Evolutionary conservation across 1,140 invertebrate species (phyloP).

Genomic region (Dendrolimus punctatus): DNA sequence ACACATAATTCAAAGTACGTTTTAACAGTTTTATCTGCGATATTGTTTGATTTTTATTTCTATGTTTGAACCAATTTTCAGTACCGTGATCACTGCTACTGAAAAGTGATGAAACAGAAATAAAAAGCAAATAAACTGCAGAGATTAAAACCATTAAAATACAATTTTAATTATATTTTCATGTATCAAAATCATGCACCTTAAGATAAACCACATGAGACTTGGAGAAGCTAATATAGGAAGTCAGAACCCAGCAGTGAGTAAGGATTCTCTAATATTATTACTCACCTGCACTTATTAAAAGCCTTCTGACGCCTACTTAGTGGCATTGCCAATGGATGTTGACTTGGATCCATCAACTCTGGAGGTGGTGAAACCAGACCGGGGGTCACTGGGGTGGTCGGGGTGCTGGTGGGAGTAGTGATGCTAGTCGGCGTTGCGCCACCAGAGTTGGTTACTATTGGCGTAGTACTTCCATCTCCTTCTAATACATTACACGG

Average conservation of each 20-base stretch:
- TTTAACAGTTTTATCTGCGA: too few relatives aligned
- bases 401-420: slow-evolving; percentile 39
- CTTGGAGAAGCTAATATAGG: background rate
- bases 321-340: slow-evolving; percentile 41
- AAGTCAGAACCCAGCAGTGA: too few relatives aligned
- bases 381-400: slow-evolving; percentile 36
- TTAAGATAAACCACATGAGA: background rate
- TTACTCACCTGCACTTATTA: slow-evolving; percentile 76
- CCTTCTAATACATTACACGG: slow-evolving; percentile 63
- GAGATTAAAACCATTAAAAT: too few relatives aligned
- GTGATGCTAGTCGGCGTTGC: slow-evolving; percentile 39
- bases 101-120: too few relatives aligned
- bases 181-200: too few relatives aligned
- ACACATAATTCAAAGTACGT: too few relatives aligned
- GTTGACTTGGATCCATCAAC: slow-evolving; percentile 39
- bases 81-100: too few relatives aligned
- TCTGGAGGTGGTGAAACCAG: slow-evolving; percentile 52
- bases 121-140: too few relatives aligned
- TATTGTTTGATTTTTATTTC: too few relatives aligned
- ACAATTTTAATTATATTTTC: too few relatives aligned
- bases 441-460: slow-evolving; percentile 35
- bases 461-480: slow-evolving; percentile 64
- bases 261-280: background rate
- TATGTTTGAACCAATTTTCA: too few relatives aligned
- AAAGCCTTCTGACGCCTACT: slow-evolving; percentile 79